Base-by-base conservation (phyloP, 2,888 invertebrate species). In the Idaea dimidiata region DNA sequence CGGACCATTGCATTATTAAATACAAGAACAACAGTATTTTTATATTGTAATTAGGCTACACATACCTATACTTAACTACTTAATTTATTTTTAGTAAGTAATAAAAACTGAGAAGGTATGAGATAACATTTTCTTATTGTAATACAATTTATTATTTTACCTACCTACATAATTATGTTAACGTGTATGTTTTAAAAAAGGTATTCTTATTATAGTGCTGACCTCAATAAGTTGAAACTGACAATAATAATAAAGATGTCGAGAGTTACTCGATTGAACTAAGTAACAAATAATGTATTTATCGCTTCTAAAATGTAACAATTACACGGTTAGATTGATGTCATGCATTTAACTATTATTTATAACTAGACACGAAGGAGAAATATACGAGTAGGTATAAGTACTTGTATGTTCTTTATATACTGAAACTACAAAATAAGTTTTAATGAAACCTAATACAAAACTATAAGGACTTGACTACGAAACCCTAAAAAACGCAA, bases 221-320 rank as follows among this genome's bases (percentile, higher is more conserved):
- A 60, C 63, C 63, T 63, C 58, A 17, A 60, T 63, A 63, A 58
- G 53, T 60, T 63, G 58, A 55, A 24, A 43, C 60, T 55, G 55
- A 60, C 55, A 63, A 56, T 60, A 58, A 59, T 54, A 17, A 53
- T 63, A 43, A 43, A 43, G 43, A 43, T 14, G 43, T 43, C 43
- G 43, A 43, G 14, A 43, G 43, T 43, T 8, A 43, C 10, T 43
- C 43, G 43, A 14, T 43, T 43, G 14, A 43, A 43, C 43, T 43
- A 43, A 43, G 43, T 43, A 43, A 8, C 6, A 24, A 24, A 24
- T 24, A 24, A 24, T 24, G 24, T 5, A 24, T 24, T 24, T 24
- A 24, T 24, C 24, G 24, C 24, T 24, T 24, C 24, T 24, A 24
- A 24, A 24, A 24, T 5, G 24, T 24, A 24, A 24, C 24, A 24